phyloP scores from a whole-genome alignment of 2,888 invertebrate species.

The Cryptocheilus praepositus region DNA sequence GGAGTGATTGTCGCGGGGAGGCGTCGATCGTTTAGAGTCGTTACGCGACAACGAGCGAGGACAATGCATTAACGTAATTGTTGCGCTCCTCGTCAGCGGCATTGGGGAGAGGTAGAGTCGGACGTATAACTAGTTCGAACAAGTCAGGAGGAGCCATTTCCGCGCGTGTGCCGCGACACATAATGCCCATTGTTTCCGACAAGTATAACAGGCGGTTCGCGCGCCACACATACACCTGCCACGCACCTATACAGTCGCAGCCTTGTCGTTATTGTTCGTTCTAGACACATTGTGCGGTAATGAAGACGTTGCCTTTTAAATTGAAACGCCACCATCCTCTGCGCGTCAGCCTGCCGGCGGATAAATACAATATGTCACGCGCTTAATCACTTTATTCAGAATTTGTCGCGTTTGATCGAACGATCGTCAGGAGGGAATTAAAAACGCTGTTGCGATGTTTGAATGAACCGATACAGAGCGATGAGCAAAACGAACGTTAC shows the following conservation, averaged over 20 bases:
- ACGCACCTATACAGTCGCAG: no score
- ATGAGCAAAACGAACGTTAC: no score
- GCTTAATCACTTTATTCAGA: no score
- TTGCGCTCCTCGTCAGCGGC: constrained; percentile 51
- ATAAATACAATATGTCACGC: constrained; percentile 2
- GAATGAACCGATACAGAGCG: no score
- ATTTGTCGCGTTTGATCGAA: no score
- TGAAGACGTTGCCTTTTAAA: constrained; percentile 31
- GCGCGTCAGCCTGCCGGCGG: neutral
- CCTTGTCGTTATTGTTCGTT: constrained; percentile 40
- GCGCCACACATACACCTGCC: neutral
- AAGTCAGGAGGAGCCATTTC: constrained; percentile 51
- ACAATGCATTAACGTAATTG: constrained; percentile 61
- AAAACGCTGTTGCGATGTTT: no score
- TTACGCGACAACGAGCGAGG: constrained; percentile 41
- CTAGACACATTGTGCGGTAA: constrained; percentile 43
- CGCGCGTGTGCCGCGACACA: constrained; percentile 49
- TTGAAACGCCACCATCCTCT: no score
- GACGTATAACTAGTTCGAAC: constrained; percentile 56
- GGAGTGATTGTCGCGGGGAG: constrained; percentile 21
- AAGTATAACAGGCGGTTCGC: constrained; percentile 45
- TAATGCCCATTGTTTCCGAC: constrained; percentile 56
- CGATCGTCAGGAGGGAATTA: no score
- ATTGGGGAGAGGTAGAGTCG: constrained; percentile 36
- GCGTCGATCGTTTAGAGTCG: constrained; percentile 52